Evolutionary conservation across 1,140 invertebrate genomes (phyloP).

Genomic region (Linepithema humile): DNA sequence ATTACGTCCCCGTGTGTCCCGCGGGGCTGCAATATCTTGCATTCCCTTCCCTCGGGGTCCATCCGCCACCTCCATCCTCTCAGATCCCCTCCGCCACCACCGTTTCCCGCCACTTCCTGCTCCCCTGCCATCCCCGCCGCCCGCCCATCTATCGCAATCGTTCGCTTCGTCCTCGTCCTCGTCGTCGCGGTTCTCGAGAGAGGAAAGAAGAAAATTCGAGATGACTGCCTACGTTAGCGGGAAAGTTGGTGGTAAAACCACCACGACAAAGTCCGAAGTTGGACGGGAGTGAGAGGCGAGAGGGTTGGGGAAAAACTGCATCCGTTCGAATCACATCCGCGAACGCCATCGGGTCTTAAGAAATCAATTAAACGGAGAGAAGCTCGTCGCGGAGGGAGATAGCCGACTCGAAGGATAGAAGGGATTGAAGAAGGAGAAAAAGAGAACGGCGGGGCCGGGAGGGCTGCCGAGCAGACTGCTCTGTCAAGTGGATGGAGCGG

Average conservation of each 20-base stretch:
- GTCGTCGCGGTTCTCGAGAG: conserved; percentile 53
- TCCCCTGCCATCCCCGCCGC: conserved; percentile 37
- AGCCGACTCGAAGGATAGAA: conserved; percentile 19
- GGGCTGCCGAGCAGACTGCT: conserved; percentile 57
- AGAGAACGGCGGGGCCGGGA: conserved; percentile 7
- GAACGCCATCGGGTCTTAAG: conserved; percentile 82
- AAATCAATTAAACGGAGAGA: conserved; percentile 83
- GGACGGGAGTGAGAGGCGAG: conserved; percentile 55
- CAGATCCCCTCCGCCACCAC: conserved; percentile 28
- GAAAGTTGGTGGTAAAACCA: conserved; percentile 34
- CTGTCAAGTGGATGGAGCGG: conserved; percentile 77
- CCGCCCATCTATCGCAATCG: conserved; percentile 24
- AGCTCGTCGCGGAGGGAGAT: conserved; percentile 45
- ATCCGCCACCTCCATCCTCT: conserved; percentile 35
- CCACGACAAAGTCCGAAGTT: background rate
- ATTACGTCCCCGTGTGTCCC: conserved; percentile 83
- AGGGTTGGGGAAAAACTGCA: conserved; percentile 76
- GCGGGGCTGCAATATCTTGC: conserved; percentile 85
- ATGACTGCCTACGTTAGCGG: conserved; percentile 33
- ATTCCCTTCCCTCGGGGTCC: conserved; percentile 74
- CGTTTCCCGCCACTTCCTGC: conserved; percentile 42
- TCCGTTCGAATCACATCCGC: conserved; percentile 74
- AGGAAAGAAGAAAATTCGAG: conserved; percentile 64
- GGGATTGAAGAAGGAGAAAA: conserved; percentile 16
- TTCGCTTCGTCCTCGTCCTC: conserved; percentile 58